These are phyloP conservation scores for Heliconius charithonia DNA, from an alignment of 2,888 invertebrate species.

Conservation along the genomic window DNA sequence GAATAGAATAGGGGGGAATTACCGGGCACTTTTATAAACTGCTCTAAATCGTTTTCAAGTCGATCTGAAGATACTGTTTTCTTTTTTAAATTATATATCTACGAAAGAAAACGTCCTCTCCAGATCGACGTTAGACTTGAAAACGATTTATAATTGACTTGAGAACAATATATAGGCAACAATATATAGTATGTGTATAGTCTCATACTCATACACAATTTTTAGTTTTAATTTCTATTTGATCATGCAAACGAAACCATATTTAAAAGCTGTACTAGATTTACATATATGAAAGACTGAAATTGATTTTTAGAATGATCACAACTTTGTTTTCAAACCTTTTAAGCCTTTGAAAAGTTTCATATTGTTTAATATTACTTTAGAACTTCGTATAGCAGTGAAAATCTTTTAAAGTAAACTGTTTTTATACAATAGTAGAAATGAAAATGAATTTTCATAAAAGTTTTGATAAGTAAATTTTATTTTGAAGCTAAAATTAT, in stretches of 20 bases:
- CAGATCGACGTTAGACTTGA: too few species aligned
- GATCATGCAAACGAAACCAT: neutral
- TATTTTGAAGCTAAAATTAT: conserved; percentile 1
- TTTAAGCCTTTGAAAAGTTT: conserved; percentile 23
- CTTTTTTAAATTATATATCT: too few species aligned
- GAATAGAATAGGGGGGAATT: too few species aligned
- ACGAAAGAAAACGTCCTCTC: too few species aligned
- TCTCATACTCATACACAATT: too few species aligned
- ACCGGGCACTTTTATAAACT: too few species aligned
- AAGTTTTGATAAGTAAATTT: conserved; percentile 7
- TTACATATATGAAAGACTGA: conserved; percentile 1
- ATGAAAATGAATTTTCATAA: conserved; percentile 14
- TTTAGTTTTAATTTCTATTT: neutral
- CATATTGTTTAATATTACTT: conserved; percentile 23
- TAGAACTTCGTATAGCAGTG: conserved; percentile 11
- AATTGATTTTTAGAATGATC: conserved; percentile 32
- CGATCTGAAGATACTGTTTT: too few species aligned
- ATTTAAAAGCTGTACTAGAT: neutral
- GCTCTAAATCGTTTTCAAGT: too few species aligned
- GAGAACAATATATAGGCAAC: too few species aligned
- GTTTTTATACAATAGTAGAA: conserved; percentile 11
- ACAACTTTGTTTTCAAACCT: conserved; percentile 25
- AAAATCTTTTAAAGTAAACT: conserved; percentile 23
- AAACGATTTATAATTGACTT: too few species aligned
- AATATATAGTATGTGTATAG: too few species aligned